Conservation (phyloP, 2,797 vertebrate genomes). For the Chiroxiphia lanceolata region DNA sequence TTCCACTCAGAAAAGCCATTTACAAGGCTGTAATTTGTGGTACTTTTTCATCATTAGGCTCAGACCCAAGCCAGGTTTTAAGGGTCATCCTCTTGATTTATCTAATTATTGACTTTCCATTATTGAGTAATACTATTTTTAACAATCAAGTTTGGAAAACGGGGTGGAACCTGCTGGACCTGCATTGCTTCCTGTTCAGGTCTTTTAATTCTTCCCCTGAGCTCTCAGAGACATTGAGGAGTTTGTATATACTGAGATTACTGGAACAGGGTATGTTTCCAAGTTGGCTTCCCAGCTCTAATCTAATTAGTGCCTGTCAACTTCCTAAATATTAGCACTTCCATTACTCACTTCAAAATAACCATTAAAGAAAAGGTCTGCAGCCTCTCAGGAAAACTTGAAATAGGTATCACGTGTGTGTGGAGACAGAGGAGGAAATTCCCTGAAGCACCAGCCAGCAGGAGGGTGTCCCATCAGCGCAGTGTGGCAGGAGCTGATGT, state of each 20-base stretch:
- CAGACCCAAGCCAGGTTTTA: neutral
- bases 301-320: slow-evolving; percentile 38
- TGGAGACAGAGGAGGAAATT: neutral
- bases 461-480: neutral
- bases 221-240: neutral
- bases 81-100: neutral
- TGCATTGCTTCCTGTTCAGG: slow-evolving; percentile 34
- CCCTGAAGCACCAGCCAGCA: neutral
- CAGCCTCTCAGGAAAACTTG: neutral
- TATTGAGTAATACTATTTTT: slow-evolving; percentile 4
- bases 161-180: neutral
- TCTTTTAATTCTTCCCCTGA: slow-evolving; percentile 12
- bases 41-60: neutral
- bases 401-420: rapidly evolving
- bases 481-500: neutral
- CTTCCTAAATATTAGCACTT: slow-evolving; percentile 51
- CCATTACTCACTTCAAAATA: slow-evolving; percentile 31
- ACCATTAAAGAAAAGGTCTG: slow-evolving; percentile 20
- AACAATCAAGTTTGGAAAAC: neutral
- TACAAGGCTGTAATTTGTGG: neutral
- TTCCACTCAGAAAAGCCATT: slow-evolving; percentile 12
- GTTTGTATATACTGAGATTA: slow-evolving; percentile 6
- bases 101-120: slow-evolving; percentile 26
- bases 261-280: slow-evolving; percentile 26
- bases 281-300: neutral